Evolutionary conservation across 2,797 vertebrate genomes (phyloP).

Genomic region (Takifugu ocellatus): DNA sequence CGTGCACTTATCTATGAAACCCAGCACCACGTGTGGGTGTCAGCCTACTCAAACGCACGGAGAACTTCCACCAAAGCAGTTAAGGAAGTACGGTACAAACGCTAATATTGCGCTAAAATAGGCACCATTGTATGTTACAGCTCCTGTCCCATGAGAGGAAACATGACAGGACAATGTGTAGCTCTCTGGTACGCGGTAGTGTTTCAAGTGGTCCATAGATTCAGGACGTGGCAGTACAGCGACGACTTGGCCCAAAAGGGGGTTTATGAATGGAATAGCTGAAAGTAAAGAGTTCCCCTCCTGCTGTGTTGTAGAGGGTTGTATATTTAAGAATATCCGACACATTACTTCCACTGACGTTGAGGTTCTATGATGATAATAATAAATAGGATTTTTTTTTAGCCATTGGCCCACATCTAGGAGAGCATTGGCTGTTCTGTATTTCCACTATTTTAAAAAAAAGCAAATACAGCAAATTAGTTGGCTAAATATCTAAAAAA

Average conservation of each 20-base stretch:
- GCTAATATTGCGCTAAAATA: constrained; percentile 54
- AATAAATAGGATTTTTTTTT: no score
- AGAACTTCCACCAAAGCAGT: constrained; percentile 27
- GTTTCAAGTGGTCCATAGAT: not conserved
- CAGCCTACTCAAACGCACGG: constrained; percentile 8
- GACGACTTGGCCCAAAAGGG: not conserved
- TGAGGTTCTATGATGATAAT: no score
- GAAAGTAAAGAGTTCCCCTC: not conserved
- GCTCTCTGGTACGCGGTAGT: constrained; percentile 2
- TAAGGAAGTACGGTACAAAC: constrained; percentile 35
- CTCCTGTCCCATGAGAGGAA: constrained; percentile 35
- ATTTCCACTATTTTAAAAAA: no score
- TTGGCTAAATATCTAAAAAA: no score
- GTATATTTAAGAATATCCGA: no score
- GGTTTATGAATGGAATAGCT: constrained; percentile 6
- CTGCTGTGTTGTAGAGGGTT: no score
- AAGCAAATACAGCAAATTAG: no score
- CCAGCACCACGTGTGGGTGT: no score
- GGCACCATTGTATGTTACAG: constrained; percentile 36
- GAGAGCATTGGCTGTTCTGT: no score
- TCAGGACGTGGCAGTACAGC: not conserved
- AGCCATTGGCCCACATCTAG: no score
- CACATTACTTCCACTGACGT: no score
- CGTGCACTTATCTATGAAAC: no score
- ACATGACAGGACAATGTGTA: constrained; percentile 20